These are phyloP conservation scores for Oxytorus armatus DNA, from an alignment of 2,888 invertebrate species.

Conservation along the genomic window DNA sequence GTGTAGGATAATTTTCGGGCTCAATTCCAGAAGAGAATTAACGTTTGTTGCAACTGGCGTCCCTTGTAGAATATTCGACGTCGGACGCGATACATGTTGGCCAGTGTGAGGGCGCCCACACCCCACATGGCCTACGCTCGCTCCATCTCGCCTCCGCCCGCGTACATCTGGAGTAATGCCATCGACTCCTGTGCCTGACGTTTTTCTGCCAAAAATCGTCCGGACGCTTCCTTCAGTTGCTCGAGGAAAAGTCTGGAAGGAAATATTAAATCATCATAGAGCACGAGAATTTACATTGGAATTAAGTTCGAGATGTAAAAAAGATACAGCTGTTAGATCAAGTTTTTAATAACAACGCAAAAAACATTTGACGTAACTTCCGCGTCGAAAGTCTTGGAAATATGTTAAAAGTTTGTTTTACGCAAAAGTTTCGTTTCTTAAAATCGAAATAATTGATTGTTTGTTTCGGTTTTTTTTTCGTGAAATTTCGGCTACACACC, in stretches of 20 bases:
- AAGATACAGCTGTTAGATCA: no score
- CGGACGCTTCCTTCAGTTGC: conserved; percentile 93
- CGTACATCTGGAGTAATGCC: conserved; percentile 92
- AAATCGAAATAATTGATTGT: no score
- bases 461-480: conserved; percentile 6
- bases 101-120: conserved; percentile 83
- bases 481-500: conserved; percentile 87
- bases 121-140: conserved; percentile 84
- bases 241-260: conserved; percentile 88
- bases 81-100: conserved; percentile 82
- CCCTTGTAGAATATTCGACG: conserved; percentile 83
- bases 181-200: conserved; percentile 94
- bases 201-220: conserved; percentile 92
- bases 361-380: no score
- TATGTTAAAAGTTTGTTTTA: no score
- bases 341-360: no score
- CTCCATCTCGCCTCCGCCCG: conserved; percentile 82
- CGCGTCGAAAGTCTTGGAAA: no score
- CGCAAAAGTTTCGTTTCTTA: no score
- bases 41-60: conserved; percentile 82
- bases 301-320: no score
- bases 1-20: conserved; percentile 71
- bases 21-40: conserved; percentile 83
- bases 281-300: no score
- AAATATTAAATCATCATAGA: background rate